A percentile compares a stretch with the other conserved stretches of the same genome.
Conservation (phyloP, 2,888 invertebrate genomes). For the Drosophila peninsularis region DNA sequence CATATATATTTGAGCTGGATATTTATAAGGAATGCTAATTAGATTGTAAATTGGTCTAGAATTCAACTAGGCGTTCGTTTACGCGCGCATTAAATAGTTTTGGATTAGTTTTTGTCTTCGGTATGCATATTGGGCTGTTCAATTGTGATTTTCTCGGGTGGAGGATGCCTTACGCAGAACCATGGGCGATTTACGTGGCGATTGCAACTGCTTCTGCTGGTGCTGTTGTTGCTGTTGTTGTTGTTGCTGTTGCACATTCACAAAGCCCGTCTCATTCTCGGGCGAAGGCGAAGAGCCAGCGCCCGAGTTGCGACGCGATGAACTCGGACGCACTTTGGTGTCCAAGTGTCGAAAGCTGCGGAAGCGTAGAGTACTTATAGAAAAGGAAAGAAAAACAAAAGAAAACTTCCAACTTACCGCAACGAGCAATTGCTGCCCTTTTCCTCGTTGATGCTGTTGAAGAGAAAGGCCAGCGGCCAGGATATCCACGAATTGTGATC, state of each 20-base stretch:
- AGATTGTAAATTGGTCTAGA: constrained; percentile 69
- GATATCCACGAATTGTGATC: constrained; percentile 94
- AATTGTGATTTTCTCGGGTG: constrained; percentile 74
- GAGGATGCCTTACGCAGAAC: constrained; percentile 81
- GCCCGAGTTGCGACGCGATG: constrained; percentile 87
- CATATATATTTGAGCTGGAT: constrained; percentile 7
- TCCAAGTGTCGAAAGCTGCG: constrained; percentile 93
- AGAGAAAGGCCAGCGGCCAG: constrained; percentile 95
- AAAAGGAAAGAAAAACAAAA: neutral
- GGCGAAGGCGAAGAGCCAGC: constrained; percentile 89
- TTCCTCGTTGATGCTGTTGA: constrained; percentile 89
- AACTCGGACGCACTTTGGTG: constrained; percentile 92
- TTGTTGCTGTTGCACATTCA: constrained; percentile 77
- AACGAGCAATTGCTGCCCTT: constrained; percentile 89
- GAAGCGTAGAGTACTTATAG: neutral
- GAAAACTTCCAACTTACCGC: constrained; percentile 86
- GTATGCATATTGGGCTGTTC: constrained; percentile 15
- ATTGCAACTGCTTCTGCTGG: constrained; percentile 60
- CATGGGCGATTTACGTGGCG: constrained; percentile 86
- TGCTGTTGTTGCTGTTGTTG: constrained; percentile 26
- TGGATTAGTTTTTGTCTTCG: constrained; percentile 5
- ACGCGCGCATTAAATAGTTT: constrained; percentile 28
- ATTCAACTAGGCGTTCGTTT: constrained; percentile 54
- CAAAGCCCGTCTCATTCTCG: constrained; percentile 82
- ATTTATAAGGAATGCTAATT: constrained; percentile 30